Base-by-base conservation (phyloP, 2,888 invertebrate genomes). In the Eumacrocentrus americanus region DNA sequence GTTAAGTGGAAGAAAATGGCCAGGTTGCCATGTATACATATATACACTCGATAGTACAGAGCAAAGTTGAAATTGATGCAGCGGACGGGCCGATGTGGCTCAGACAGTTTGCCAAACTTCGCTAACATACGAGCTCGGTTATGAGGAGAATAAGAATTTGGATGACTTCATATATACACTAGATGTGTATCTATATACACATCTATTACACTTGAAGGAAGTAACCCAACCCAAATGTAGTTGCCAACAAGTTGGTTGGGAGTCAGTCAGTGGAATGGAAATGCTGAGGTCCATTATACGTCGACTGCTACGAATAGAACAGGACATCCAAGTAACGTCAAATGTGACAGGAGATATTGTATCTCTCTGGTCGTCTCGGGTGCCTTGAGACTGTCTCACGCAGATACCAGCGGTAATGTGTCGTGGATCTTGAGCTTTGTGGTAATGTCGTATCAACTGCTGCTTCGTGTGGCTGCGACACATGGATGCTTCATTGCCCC, bases 1-100 rank as follows among this genome's bases (percentile, higher is more conserved):
- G 73, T 76, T 78, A 78, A 79, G 79, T 77, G 77, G 76, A 78
- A 78, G 78, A 78, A 79, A 78, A 78, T 79, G 77, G 70, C 66
- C 63, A 25, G 23, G 46, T 42, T 18, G 42, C 20, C 9, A 18
- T 12, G 37, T 37, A 37, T 12, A 37, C 37, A 5, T 37, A 3
- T n/a, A 40, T 11, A 40, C 3, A 12, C 6, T 3, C 2, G 40
- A 16, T 67, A 60, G 55, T 51, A 48, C 62, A 65, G 60, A 7
- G 56, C 62, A 75, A 77, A 78, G 72, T 76, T 76, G 73, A 76
- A 77, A 77, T 77, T 76, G 75, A 77, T 77, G 77, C 76, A 77
- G 72, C 75, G 72, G 71, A 73, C 72, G 72, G 61, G 66, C 66
- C 51, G 48, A 57, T 61, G 37, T 48, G 40, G 16, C 48, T 55